Conservation (phyloP, 2,888 invertebrate genomes). For the Calliopum simillimum region DNA sequence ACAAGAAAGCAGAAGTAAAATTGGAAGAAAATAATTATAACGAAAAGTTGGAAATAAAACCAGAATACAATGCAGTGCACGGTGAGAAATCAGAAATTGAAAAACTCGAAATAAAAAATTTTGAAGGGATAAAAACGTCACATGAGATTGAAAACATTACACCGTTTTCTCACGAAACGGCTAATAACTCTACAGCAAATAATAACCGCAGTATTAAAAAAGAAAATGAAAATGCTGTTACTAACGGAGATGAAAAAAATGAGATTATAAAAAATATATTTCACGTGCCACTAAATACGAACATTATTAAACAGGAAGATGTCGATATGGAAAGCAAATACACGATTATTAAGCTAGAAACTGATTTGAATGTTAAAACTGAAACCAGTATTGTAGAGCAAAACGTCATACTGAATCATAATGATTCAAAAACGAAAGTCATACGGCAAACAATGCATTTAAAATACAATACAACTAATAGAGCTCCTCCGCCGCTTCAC, state of each 20-base stretch:
- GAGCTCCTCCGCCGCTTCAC: too few species aligned
- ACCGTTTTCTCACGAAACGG: too few species aligned
- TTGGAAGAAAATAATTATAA: conserved; percentile 34
- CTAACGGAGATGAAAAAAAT: conserved; percentile 17
- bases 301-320: background rate
- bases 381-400: conserved; percentile 3
- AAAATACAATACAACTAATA: conserved; percentile 15
- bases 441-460: conserved; percentile 7
- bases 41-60: conserved; percentile 2
- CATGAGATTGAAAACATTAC: too few species aligned
- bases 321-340: conserved; percentile 14
- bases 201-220: conserved; percentile 22
- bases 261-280: background rate
- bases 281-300: too few species aligned
- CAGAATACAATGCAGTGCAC: background rate
- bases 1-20: conserved; percentile 37
- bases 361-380: background rate
- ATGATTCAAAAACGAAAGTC: background rate
- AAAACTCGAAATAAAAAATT: background rate
- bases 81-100: conserved; percentile 6
- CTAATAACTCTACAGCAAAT: too few species aligned
- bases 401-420: background rate
- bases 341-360: conserved; percentile 27
- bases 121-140: too few species aligned
- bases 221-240: conserved; percentile 33